These are phyloP conservation scores for Calameuta filiformis DNA, from an alignment of 2,888 invertebrate genomes.

Conservation along the genomic window DNA sequence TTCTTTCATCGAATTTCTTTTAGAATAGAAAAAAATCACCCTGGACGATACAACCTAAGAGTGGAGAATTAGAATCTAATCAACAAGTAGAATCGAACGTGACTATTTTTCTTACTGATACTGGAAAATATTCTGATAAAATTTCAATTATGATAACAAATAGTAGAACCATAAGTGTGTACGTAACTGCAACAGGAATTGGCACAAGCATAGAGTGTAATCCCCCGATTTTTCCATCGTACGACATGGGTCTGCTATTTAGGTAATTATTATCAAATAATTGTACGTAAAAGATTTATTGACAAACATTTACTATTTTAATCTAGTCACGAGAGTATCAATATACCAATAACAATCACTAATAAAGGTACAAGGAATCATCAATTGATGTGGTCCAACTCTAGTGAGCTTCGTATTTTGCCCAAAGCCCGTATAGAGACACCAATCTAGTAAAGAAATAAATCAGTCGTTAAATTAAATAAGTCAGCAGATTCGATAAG, in stretches of 20 bases:
- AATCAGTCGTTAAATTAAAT: background rate
- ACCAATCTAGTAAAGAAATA: constrained; percentile 19
- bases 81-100: constrained; percentile 49
- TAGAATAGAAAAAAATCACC: constrained; percentile 38
- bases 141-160: constrained; percentile 59
- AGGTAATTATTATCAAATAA: constrained; percentile 65
- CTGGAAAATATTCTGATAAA: constrained; percentile 57
- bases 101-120: constrained; percentile 56
- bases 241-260: constrained; percentile 74
- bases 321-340: constrained; percentile 43
- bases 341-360: constrained; percentile 64
- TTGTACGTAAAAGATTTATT: background rate
- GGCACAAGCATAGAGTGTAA: constrained; percentile 76
- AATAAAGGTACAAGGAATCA: constrained; percentile 71
- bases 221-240: constrained; percentile 70
- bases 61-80: constrained; percentile 54
- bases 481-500: no score
- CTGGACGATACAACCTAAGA: constrained; percentile 45
- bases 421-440: constrained; percentile 17
- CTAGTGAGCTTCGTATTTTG: constrained; percentile 7
- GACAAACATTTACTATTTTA: background rate
- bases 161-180: constrained; percentile 63
- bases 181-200: constrained; percentile 72
- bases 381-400: constrained; percentile 68
- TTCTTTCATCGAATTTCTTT: background rate